Evolutionary conservation across 2,888 invertebrate species (phyloP), one percentile per base, ranked within the genome.

Genomic region (Galerucella calmariensis): DNA sequence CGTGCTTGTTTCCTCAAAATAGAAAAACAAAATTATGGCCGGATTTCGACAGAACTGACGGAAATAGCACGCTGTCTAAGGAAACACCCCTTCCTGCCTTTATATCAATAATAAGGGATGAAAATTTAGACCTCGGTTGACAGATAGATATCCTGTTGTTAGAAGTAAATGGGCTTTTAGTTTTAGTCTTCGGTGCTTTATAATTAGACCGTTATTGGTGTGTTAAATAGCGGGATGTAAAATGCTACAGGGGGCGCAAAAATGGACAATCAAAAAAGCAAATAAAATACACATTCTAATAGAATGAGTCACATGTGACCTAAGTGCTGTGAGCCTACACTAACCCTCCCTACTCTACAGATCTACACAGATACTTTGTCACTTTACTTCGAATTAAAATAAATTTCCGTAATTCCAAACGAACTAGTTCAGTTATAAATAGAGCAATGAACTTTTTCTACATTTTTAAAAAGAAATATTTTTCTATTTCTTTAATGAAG

Each of bases 61-160:
- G 83, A 84, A 83, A 83, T 80, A 79, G 77, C 77, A 80, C 78
- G 72, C 62, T 78, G 78, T 79, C 77, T 76, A 65, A 78, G 80
- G 83, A 81, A 82, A 84, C 84, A 84, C 84, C 84, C 84, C 82
- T 84, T 84, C 84, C 84, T 84, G 84, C 82, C 76, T 76, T 72
- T 69, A 73, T 79, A 79, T 80, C n/a, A 44, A 65, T 46, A 44
- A 20, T 65, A 65, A 44, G 61, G 61, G 44, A 69, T 69, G 69
- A 69, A 59, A 75, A 69, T 74, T 74, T 74, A 78, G 69, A 76
- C 77, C 74, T 63, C 51, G 56, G 73, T 62, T 63, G 67, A 74
- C 74, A 72, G 67, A 73, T 68, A 76, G 72, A 77, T 77, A 77
- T 77, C 77, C 77, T 77, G 77, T 75, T 67, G 72, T 77, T 69